Percentiles rank a stretch among this genome's conserved stretches.
These are phyloP conservation scores for Drosophila borealis DNA, from an alignment of 2,888 invertebrate genomes.

Conservation along the genomic window DNA sequence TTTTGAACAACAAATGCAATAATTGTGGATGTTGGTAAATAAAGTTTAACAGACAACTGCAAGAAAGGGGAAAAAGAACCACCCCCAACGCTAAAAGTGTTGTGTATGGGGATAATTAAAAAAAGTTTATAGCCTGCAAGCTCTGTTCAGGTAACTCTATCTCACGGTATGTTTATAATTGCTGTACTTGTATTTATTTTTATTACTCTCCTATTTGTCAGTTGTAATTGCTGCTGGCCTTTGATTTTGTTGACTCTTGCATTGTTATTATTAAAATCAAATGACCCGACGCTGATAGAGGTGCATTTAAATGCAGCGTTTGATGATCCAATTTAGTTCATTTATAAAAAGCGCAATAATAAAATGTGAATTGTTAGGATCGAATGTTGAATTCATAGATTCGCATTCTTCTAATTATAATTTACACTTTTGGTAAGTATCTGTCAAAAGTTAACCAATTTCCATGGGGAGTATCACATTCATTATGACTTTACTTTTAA, in stretches of 20 bases:
- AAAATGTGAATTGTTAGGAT: too few relatives aligned
- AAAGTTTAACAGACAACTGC: constrained; percentile 37
- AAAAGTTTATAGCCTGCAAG: constrained; percentile 34
- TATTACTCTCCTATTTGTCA: constrained; percentile 59
- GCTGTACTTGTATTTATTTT: constrained; percentile 14
- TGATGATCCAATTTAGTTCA: background rate
- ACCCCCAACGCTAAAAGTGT: constrained; percentile 22
- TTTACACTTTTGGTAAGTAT: too few relatives aligned
- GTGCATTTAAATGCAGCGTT: background rate
- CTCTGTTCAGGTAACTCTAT: constrained; percentile 21
- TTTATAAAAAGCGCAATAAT: background rate
- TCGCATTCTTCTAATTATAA: too few relatives aligned
- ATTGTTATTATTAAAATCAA: constrained; percentile 43
- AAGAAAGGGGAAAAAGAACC: constrained; percentile 19
- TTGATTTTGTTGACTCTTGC: constrained; percentile 55
- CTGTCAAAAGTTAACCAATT: too few relatives aligned
- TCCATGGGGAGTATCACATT: too few relatives aligned
- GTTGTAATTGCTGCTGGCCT: constrained; percentile 59
- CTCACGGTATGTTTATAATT: constrained; percentile 31
- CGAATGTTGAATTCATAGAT: too few relatives aligned
- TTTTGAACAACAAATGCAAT: constrained; percentile 62
- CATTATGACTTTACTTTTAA: too few relatives aligned
- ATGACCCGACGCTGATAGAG: constrained; percentile 42
- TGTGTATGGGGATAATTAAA: constrained; percentile 62
- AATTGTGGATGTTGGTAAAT: constrained; percentile 49